Conservation (phyloP, 35 echinoderm and acorn worm species). For the Apostichopus japonicus region DNA sequence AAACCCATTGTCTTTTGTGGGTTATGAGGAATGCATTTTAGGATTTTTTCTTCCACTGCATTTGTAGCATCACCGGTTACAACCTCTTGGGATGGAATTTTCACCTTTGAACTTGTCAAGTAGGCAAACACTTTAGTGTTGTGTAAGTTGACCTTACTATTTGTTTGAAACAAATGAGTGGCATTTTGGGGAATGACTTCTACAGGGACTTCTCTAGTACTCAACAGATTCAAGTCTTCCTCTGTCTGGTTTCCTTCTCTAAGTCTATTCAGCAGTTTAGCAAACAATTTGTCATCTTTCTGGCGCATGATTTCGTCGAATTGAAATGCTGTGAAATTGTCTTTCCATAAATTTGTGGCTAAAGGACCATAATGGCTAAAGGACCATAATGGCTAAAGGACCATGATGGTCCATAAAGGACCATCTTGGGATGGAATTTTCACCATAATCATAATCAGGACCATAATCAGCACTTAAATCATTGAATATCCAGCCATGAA, state of each 20-base stretch:
- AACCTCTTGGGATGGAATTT: not conserved
- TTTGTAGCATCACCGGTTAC: slow-evolving; percentile 44
- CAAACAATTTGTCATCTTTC: slow-evolving; percentile 54
- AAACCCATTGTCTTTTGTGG: slow-evolving; percentile 31
- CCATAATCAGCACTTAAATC: not conserved
- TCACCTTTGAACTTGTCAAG: slow-evolving; percentile 1
- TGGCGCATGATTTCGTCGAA: slow-evolving; percentile 59
- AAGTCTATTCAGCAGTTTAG: not conserved
- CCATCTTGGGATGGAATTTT: too few relatives aligned
- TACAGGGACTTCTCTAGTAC: not conserved
- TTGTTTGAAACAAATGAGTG: slow-evolving; percentile 46
- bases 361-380: too few relatives aligned
- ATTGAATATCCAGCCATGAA: slow-evolving; percentile 29
- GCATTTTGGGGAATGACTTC: not conserved
- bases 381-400: too few relatives aligned
- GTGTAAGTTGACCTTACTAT: slow-evolving; percentile 32
- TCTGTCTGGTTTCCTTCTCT: slow-evolving; percentile 43
- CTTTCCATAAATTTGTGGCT: slow-evolving; percentile 49
- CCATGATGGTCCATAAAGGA: too few relatives aligned
- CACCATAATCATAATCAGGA: too few relatives aligned
- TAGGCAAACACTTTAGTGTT: slow-evolving; percentile 1
- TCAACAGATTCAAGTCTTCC: not conserved
- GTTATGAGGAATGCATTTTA: slow-evolving; percentile 23
- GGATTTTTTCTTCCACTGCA: slow-evolving; percentile 18
- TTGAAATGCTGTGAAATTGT: slow-evolving; percentile 32